phyloP scores from a whole-genome alignment of 2,888 invertebrate species.

The Lasius fuliginosus region DNA sequence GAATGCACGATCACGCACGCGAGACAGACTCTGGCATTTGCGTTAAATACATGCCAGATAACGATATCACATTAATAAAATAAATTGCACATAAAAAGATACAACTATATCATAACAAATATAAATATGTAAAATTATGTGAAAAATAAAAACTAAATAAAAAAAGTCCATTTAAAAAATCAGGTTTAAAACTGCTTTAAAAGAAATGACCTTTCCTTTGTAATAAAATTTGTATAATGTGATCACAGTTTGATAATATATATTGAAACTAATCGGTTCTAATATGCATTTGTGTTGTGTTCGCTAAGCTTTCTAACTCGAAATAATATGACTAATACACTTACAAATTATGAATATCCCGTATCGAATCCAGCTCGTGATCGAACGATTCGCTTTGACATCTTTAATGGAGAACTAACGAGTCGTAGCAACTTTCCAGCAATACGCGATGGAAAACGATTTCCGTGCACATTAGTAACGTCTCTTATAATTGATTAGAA shows the following conservation, averaged over 20 bases:
- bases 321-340: slow-evolving; percentile 1
- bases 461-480: slow-evolving; percentile 22
- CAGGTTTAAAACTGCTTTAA: not conserved
- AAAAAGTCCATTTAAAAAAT: not conserved
- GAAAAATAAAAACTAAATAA: not conserved
- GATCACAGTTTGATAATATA: not conserved
- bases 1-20: slow-evolving; percentile 36
- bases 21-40: slow-evolving; percentile 7
- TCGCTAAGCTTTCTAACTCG: slow-evolving; percentile 25
- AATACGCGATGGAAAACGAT: slow-evolving; percentile 30
- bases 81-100: not conserved
- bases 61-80: slow-evolving; percentile 16
- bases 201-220: not conserved
- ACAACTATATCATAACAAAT: not conserved
- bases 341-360: slow-evolving; percentile 23
- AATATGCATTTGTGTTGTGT: not conserved
- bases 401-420: slow-evolving; percentile 48
- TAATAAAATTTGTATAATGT: not conserved
- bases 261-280: slow-evolving; percentile 8
- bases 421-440: slow-evolving; percentile 29
- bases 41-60: slow-evolving; percentile 15
- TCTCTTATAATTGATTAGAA: slow-evolving; percentile 36
- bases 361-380: slow-evolving; percentile 31
- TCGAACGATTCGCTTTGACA: slow-evolving; percentile 26
- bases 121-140: not conserved